Base-by-base conservation (phyloP, 2,113 vertebrate genomes). In the Dipodomys merriami region DNA sequence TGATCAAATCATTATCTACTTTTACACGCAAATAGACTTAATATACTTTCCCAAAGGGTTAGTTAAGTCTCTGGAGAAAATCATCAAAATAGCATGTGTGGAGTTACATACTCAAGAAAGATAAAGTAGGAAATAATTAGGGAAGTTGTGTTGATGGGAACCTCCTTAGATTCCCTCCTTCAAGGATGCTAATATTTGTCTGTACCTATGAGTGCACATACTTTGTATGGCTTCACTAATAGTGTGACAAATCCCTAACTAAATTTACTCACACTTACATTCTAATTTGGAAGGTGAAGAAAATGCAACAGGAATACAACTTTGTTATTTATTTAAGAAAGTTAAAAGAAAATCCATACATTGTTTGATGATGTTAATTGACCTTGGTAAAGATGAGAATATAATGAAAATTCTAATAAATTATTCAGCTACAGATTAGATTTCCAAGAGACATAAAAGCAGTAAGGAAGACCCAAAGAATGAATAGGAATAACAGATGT, bases 191-290 rank as follows among this genome's bases (percentile, higher is more conserved):
- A 87, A 71, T 2, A 35, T 44, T 6, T 4, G 5, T 19, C 5
- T 83, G 80, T 87, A 72, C 7, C 10, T 82, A 44, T 18, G 23
- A 77, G 44, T 39, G 65, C 2, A 33, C 8, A 68, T 81, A 33
- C 68, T 73, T 90, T 90, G 33, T 23, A n/a, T 69, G 46, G 2
- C 23, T 81, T 64, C n/a, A 62, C 3, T 46, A 53, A 35, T 29
- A 2, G 9, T 22, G 7, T 65, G 57, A 11, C 23, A 33, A 23
- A 78, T 78, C 23, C 73, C 33, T 39, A 62, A 88, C 15, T 84
- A 44, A 92, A 68, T 64, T 81, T 84, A 35, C 29, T 95, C 33
- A 91, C 2, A 30, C 18, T 62, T 27, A 83, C 89, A 19, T 81
- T 84, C 6, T 7, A 30, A 22, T 33, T 77, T 35, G 2, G 2